Evolutionary conservation across 2,888 invertebrate species (phyloP), one percentile per base, ranked within the genome.

Genomic region (Drosophila maculinotata): DNA sequence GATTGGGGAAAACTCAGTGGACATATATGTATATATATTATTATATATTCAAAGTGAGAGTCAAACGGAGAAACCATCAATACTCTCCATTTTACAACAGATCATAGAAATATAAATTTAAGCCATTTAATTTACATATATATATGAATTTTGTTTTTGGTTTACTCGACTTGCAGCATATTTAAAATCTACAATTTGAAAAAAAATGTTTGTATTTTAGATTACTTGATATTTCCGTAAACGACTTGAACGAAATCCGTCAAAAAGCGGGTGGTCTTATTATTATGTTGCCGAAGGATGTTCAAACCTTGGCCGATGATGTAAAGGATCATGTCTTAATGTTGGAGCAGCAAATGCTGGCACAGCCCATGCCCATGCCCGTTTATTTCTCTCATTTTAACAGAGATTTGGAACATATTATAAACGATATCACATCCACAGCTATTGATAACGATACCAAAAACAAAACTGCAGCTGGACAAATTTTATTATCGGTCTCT

Each of bases 381-480:
- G 96, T 98, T 2, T 99, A 98, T 92, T 97, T 99, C 87, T 94
- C 96, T 0, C 92, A 93, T 25, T 97, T 96, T 93, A 94, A 95
- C 39, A 92, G 93, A 0, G 94, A 96, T 57, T 92, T 98, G 30
- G 94, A 95, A 64, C 93, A 93, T 31, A 96, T 98, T 57, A 93
- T 97, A 63, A 92, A 93, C 17, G 97, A 97, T 88, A 93, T 98
- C 14, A 94, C 95, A 31, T 92, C 76, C 41, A 76, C 81, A 14
- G 76, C 73, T 25, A 74, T 68, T 3, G 60, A 74, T 35, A 76
- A 69, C 30, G 59, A 39, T 45, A 92, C 10, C 3, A 70, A 63
- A 92, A 94, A 91, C 0, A 94, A 94, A 33, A 96, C 97, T 0
- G 97, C 97, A 0, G 92, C 96, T 9, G 95, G 96, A 89, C 97